These are phyloP conservation scores for crab-eating macaque (Macaca fascicularis) DNA, from an alignment of 2,113 vertebrate genomes.

Conservation along the genomic window DNA sequence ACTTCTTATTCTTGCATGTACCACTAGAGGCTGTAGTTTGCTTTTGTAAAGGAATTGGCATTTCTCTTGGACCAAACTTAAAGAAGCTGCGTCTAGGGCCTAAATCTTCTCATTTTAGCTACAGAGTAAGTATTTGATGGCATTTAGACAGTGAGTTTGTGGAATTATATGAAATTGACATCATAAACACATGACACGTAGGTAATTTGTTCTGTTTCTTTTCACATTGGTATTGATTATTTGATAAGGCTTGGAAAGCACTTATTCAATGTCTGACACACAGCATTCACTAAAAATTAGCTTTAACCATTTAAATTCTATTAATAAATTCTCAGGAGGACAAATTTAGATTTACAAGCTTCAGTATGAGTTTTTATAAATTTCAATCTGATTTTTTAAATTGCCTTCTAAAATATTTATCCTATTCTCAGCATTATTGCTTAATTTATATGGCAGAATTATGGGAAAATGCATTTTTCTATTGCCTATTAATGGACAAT, in stretches of 20 bases:
- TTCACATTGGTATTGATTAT: background rate
- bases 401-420: background rate
- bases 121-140: background rate
- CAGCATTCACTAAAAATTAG: background rate
- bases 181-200: background rate
- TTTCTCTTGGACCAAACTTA: background rate
- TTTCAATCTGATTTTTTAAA: background rate
- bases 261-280: background rate
- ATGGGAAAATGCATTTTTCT: background rate
- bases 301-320: background rate
- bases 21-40: slow-evolving; percentile 81
- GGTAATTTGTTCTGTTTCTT: background rate
- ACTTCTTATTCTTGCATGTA: slow-evolving; percentile 44
- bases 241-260: background rate
- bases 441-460: background rate
- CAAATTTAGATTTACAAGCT: background rate
- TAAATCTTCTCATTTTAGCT: background rate
- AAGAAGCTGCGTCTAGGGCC: background rate
- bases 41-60: background rate
- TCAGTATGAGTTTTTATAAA: background rate
- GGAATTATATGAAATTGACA: background rate
- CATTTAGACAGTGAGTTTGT: background rate
- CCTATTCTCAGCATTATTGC: background rate
- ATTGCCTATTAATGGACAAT: background rate
- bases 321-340: background rate